phyloP scores from a whole-genome alignment of 2,797 vertebrate genomes.

The Danio jaintianensis region DNA sequence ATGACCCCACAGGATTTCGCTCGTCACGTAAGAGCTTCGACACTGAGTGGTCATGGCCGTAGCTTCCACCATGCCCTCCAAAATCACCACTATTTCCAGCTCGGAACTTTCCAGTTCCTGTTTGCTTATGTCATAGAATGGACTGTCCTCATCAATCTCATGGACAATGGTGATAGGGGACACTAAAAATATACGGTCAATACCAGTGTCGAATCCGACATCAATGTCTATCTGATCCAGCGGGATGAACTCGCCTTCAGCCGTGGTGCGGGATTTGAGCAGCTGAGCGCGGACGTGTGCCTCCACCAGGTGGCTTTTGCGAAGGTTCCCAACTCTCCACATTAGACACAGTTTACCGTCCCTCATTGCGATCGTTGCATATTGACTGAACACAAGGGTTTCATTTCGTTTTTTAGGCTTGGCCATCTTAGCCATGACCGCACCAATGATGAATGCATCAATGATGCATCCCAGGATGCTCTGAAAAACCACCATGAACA shows the following conservation, averaged over 20 bases:
- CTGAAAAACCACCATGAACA: constrained; percentile 97
- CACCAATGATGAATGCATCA: constrained; percentile 96
- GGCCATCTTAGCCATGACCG: constrained; percentile 98
- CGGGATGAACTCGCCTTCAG: constrained; percentile 95
- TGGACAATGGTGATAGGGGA: constrained; percentile 96
- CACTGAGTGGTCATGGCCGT: constrained; percentile 98
- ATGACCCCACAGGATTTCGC: constrained; percentile 95
- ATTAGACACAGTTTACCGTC: constrained; percentile 93
- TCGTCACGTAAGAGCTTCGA: constrained; percentile 93
- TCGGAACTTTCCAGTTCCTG: constrained; percentile 91
- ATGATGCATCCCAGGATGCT: constrained; percentile 98
- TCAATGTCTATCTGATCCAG: constrained; percentile 95
- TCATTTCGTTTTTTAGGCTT: constrained; percentile 97
- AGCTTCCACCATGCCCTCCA: constrained; percentile 98
- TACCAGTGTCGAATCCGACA: constrained; percentile 93
- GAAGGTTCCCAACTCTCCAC: constrained; percentile 96
- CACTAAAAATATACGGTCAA: constrained; percentile 95
- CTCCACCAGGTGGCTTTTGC: constrained; percentile 96
- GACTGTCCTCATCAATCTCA: constrained; percentile 94
- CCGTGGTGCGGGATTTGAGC: constrained; percentile 92
- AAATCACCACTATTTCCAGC: constrained; percentile 96
- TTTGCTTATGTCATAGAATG: constrained; percentile 91
- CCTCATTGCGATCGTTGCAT: constrained; percentile 92
- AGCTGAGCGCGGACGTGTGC: constrained; percentile 94
- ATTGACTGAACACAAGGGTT: constrained; percentile 95